Evolutionary conservation across 2,888 invertebrate genomes (phyloP).

Genomic region (Philhelius pedissequus): DNA sequence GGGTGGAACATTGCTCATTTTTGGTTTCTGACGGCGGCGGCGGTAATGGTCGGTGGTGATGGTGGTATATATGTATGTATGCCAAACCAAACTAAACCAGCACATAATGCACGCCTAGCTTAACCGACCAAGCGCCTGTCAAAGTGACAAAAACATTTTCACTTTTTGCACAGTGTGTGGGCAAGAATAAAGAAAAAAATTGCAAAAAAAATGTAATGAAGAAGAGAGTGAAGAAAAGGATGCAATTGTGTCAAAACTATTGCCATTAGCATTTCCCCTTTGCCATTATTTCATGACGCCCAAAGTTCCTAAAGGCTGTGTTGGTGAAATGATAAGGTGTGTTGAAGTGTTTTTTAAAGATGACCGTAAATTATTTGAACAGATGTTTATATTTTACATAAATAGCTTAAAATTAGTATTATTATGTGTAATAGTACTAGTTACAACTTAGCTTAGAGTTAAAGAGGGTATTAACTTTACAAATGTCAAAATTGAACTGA

Average conservation of each 20-base stretch:
- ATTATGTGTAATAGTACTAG: too few species aligned
- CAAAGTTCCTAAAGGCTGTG: background rate
- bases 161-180: constrained; percentile 44
- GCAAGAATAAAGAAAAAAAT: background rate
- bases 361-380: background rate
- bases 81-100: constrained; percentile 47
- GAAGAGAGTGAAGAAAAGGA: constrained; percentile 24
- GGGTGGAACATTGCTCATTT: constrained; percentile 57
- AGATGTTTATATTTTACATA: background rate
- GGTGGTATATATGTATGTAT: constrained; percentile 18
- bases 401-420: too few species aligned
- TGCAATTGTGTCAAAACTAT: constrained; percentile 68
- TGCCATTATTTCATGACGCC: constrained; percentile 21
- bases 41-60: constrained; percentile 51
- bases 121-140: constrained; percentile 59
- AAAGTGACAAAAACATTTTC: constrained; percentile 68
- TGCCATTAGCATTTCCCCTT: constrained; percentile 66
- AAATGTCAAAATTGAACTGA: too few species aligned
- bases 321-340: background rate
- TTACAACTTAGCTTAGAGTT: too few species aligned
- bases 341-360: background rate
- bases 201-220: background rate
- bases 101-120: constrained; percentile 53
- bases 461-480: too few species aligned
- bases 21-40: constrained; percentile 62